These are phyloP conservation scores for Narcine bancroftii DNA, from an alignment of 2,113 vertebrate genomes.

Conservation along the genomic window DNA sequence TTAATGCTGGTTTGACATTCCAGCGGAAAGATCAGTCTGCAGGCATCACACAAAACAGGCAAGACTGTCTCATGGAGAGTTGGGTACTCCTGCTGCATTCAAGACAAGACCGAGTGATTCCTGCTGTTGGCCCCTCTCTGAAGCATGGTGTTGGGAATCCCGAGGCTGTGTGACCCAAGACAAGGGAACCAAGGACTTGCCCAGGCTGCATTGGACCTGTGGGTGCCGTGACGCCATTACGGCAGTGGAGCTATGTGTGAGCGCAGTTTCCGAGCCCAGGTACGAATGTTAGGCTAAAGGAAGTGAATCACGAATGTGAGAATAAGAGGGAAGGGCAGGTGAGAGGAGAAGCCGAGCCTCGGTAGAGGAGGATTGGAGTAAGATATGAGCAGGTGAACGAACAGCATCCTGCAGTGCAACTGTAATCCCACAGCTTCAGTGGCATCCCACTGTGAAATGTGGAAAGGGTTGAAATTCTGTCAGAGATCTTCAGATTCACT, in stretches of 20 bases:
- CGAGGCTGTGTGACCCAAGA: not conserved
- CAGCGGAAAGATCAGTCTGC: not conserved
- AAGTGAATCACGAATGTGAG: no score
- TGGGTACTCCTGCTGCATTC: not conserved
- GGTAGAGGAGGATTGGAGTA: no score
- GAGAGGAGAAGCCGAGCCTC: no score
- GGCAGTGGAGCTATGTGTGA: not conserved
- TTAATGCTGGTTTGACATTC: constrained; percentile 27
- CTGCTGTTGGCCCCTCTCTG: not conserved
- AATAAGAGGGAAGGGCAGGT: no score
- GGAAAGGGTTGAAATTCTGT: no score
- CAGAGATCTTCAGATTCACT: no score
- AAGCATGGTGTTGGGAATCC: constrained; percentile 2
- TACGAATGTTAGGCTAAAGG: not conserved
- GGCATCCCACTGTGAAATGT: no score
- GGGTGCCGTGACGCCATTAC: not conserved
- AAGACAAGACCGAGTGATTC: not conserved
- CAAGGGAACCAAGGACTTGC: not conserved
- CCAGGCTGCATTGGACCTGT: not conserved
- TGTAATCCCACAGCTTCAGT: no score
- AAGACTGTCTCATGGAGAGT: not conserved
- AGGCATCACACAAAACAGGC: not conserved
- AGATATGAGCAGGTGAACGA: no score
- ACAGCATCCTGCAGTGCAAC: no score
- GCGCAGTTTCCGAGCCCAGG: not conserved